Evolutionary conservation across 2,888 invertebrate species (phyloP), one percentile per base, ranked within the genome.

Genomic region (Barypeithes pellucidus): DNA sequence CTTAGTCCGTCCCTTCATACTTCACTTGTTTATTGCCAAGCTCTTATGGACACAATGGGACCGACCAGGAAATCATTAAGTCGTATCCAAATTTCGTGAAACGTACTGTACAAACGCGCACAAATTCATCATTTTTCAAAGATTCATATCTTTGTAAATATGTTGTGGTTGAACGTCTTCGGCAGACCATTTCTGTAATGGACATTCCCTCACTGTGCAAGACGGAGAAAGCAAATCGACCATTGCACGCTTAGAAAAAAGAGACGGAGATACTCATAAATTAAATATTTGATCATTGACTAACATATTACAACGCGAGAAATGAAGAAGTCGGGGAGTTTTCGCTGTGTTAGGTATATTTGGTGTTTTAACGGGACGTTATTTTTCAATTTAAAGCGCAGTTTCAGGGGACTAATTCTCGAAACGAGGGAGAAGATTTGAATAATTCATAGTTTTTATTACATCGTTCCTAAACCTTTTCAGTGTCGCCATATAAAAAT

Each of bases 251-350:
- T 9, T 12, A 33, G 29, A 29, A 29, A 29, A 33, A 36, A 47
- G 45, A 67, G 67, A 59, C 12, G 67, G 11, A 45, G 20, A 47
- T 29, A 16, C 18, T 9, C 67, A 67, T 67, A 67, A 67, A 67
- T 67, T 67, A 67, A 59, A 67, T 67, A 67, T 67, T 67, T 67
- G 59, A 67, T 43, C 60, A 67, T 60, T 57, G 67, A 67, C 59
- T 59, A 67, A 60, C 61, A 68, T 45, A 57, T 33, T 33, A 68
- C 20, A 20, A 50, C 50, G 61, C 36, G 24, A 62, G 54, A 63
- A 63, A 50, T 47, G 24, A 63, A 63, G 63, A 61, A 61, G 61
- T 43, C 61, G 61, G 2, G 47, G 63, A 63, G 63, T 50, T 63
- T 63, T 63, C 11, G 63, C 14, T 8, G 11, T 1, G 62, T 29